phyloP scores from a whole-genome alignment of 2,888 invertebrate species.

The Scaptomyza tumidula region DNA sequence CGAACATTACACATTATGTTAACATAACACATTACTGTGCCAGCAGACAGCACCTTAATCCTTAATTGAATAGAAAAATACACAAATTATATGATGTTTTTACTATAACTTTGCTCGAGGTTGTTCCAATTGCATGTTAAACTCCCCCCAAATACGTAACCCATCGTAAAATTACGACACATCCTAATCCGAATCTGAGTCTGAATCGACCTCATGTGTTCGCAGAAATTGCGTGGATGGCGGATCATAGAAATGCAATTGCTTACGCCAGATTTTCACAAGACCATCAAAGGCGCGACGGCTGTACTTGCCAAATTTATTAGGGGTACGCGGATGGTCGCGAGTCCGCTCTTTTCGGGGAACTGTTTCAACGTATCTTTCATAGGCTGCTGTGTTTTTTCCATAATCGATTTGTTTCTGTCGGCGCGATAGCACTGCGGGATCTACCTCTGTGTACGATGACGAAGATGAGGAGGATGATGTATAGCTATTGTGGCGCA shows the following conservation, averaged over 20 bases:
- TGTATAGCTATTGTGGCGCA: slow-evolving; percentile 79
- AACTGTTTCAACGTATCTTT: slow-evolving; percentile 89
- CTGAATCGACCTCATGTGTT: slow-evolving; percentile 44
- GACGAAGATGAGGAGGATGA: slow-evolving; percentile 81
- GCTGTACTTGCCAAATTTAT: slow-evolving; percentile 94
- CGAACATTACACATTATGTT: slow-evolving; percentile 40
- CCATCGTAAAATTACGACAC: background rate
- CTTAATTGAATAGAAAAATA: slow-evolving; percentile 16
- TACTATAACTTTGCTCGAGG: slow-evolving; percentile 13
- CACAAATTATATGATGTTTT: background rate
- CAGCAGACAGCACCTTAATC: slow-evolving; percentile 7
- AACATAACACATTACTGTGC: slow-evolving; percentile 46
- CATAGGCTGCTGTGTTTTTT: slow-evolving; percentile 95
- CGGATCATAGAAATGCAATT: slow-evolving; percentile 92
- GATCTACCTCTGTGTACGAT: slow-evolving; percentile 88
- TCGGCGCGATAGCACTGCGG: slow-evolving; percentile 89
- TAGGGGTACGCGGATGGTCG: slow-evolving; percentile 95
- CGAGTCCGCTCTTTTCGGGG: slow-evolving; percentile 88
- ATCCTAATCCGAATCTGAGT: slow-evolving; percentile 65
- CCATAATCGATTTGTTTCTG: slow-evolving; percentile 98
- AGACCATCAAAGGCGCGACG: slow-evolving; percentile 96
- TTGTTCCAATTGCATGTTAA: slow-evolving; percentile 32
- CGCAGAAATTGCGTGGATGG: slow-evolving; percentile 63
- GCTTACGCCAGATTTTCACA: slow-evolving; percentile 93
- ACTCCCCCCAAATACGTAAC: slow-evolving; percentile 10